Evolutionary conservation across 2,113 vertebrate species (phyloP).

Genomic region (Microcebus griseorufus): DNA sequence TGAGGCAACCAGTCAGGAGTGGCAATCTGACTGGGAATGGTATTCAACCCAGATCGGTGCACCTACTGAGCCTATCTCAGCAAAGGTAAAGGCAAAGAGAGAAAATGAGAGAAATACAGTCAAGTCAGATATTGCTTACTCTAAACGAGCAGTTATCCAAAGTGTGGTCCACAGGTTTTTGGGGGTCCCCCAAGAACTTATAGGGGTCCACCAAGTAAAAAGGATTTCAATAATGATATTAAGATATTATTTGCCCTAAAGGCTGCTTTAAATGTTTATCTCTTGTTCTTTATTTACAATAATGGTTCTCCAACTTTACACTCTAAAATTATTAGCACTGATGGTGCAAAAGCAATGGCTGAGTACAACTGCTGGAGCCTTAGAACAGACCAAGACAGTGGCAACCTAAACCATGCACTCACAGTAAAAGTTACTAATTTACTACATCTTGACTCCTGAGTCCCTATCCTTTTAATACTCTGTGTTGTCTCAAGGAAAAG

Average conservation of each 20-base stretch:
- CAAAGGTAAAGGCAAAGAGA: conserved; percentile 22
- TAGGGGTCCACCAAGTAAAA: neutral
- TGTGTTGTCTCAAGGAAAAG: neutral
- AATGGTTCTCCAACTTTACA: neutral
- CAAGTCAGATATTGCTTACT: neutral
- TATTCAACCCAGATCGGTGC: neutral
- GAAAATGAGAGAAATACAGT: neutral
- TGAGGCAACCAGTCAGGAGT: neutral
- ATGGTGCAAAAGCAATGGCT: neutral
- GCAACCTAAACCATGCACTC: neutral
- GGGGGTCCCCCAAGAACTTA: neutral
- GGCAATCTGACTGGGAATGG: neutral
- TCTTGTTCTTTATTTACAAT: neutral
- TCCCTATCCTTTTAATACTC: neutral
- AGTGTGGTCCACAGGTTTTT: neutral
- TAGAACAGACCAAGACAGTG: neutral
- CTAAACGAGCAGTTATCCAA: neutral
- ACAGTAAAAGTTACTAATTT: neutral
- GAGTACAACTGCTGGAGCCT: neutral
- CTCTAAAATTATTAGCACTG: neutral
- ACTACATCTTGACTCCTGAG: neutral
- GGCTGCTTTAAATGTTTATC: neutral
- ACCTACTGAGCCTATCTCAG: neutral
- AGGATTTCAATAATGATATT: neutral
- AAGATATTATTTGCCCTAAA: neutral